Conservation (phyloP, 2,113 vertebrate species). For the Heptranchias perlo region DNA sequence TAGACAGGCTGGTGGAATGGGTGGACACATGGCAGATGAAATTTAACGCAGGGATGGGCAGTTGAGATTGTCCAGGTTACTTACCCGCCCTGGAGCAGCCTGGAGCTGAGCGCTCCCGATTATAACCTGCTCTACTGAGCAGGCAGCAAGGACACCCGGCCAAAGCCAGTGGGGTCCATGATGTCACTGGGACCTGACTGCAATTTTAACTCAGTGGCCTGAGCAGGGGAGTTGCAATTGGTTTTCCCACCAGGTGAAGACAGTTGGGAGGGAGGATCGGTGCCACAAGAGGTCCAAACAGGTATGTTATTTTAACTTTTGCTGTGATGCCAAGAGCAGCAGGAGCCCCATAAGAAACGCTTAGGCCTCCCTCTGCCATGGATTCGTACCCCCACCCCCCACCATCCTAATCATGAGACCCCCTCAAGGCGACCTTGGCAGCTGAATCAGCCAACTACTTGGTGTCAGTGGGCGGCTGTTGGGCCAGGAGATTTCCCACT, state of each 20-base stretch:
- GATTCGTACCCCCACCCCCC: not conserved
- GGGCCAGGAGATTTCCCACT: not conserved
- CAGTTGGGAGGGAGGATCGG: no score
- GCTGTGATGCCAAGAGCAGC: not conserved
- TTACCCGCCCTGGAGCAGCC: no score
- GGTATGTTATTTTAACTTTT: not conserved
- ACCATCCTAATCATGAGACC: not conserved
- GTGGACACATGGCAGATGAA: no score
- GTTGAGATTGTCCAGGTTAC: not conserved
- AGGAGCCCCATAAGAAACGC: not conserved
- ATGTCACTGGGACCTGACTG: not conserved
- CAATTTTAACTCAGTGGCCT: no score
- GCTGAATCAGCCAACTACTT: no score
- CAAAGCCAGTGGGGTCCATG: no score
- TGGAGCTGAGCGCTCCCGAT: no score
- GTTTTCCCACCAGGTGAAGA: not conserved
- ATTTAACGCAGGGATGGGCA: no score
- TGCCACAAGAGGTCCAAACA: not conserved
- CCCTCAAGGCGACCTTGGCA: no score
- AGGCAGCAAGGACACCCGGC: not conserved
- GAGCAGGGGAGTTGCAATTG: not conserved
- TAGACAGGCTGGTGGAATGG: no score
- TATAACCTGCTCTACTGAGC: not conserved
- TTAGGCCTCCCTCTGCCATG: not conserved
- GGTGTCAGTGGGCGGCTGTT: not conserved